phyloP scores from a whole-genome alignment of 2,888 invertebrate species.

The Stenoptilia bipunctidactyla region DNA sequence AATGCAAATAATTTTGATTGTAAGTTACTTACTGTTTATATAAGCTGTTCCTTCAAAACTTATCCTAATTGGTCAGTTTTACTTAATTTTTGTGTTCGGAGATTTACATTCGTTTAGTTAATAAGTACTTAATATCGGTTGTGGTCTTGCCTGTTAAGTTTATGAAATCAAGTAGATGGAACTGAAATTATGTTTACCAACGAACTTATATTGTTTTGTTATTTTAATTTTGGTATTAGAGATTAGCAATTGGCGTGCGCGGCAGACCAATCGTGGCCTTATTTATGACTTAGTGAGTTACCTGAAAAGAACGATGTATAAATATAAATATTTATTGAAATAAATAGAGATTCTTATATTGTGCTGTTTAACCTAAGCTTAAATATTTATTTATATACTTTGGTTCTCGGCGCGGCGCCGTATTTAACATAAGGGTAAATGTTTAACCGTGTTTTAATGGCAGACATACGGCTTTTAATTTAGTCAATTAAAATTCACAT shows the following conservation, averaged over 20 bases:
- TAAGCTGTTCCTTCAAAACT: no score
- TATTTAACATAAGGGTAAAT: conserved; percentile 29
- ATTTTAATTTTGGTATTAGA: conserved; percentile 38
- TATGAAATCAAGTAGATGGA: conserved; percentile 61
- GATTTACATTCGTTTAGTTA: conserved; percentile 65
- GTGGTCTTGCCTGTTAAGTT: conserved; percentile 73
- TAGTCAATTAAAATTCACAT: no score
- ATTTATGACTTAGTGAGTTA: conserved; percentile 55
- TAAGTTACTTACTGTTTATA: conserved; percentile 1
- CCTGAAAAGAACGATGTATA: conserved; percentile 54
- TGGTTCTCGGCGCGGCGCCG: conserved; percentile 48
- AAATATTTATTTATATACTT: conserved; percentile 35
- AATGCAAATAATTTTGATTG: not conserved
- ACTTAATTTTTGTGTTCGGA: conserved; percentile 39
- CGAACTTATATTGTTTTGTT: conserved; percentile 61
- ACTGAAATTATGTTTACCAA: conserved; percentile 68
- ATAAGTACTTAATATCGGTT: conserved; percentile 73
- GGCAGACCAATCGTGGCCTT: conserved; percentile 7
- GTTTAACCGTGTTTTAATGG: no score
- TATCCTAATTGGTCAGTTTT: conserved; percentile 33
- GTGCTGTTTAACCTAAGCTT: conserved; percentile 56
- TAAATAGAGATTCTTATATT: conserved; percentile 45
- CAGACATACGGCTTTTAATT: no score
- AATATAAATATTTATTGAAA: conserved; percentile 44
- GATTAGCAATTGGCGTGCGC: conserved; percentile 25